Conservation (phyloP, 2,888 invertebrate genomes). For the Zootermopsis nevadensis region DNA sequence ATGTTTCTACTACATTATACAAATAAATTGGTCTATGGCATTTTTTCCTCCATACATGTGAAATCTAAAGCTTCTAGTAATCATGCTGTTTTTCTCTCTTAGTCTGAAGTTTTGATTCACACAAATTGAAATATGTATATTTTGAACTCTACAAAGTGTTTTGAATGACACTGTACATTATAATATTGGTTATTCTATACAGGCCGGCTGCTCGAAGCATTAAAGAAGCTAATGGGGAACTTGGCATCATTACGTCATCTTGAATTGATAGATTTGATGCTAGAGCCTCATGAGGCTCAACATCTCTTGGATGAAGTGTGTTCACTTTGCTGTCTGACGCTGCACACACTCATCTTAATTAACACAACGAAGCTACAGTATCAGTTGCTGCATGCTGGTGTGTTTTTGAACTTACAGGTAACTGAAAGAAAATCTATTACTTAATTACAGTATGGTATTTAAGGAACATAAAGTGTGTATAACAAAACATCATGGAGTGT, state of each 20-base stretch:
- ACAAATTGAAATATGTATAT: no score
- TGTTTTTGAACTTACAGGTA: slow-evolving; percentile 79
- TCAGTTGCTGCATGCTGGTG: slow-evolving; percentile 78
- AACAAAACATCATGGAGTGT: no score
- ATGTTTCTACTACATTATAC: no score
- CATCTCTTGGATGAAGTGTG: slow-evolving; percentile 80
- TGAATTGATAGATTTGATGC: slow-evolving; percentile 78
- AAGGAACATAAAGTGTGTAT: no score
- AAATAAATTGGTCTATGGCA: no score
- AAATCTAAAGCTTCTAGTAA: no score
- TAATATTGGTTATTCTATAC: slow-evolving; percentile 43
- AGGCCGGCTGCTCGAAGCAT: slow-evolving; percentile 72
- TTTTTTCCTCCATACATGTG: no score
- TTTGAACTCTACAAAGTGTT: no score
- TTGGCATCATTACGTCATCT: slow-evolving; percentile 72
- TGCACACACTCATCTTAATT: slow-evolving; percentile 74
- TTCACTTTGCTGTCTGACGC: slow-evolving; percentile 71
- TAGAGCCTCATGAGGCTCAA: slow-evolving; percentile 77
- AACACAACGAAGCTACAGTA: slow-evolving; percentile 79
- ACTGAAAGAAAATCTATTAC: slow-evolving; percentile 49
- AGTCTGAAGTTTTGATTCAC: no score
- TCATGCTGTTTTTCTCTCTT: no score
- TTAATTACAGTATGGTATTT: no score
- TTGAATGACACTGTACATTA: no score
- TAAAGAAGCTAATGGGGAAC: slow-evolving; percentile 76